Base-by-base conservation (phyloP, 2,888 invertebrate species). In the Erpobdella octoculata region DNA sequence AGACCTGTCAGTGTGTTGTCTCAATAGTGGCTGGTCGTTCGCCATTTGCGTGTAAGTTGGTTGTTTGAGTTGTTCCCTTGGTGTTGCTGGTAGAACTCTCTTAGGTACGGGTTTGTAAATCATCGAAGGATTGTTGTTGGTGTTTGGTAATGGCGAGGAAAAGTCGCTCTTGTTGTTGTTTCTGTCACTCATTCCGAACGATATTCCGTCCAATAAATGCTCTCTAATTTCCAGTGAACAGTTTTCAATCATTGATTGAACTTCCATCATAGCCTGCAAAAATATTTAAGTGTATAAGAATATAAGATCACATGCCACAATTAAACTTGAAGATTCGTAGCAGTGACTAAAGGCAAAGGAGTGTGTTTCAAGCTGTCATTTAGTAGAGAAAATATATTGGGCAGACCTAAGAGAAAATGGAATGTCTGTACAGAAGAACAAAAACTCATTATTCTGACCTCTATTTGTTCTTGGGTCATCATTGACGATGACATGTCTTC, bases 11-110 rank as follows among this genome's bases (percentile, higher is more conserved):
- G n/a, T n/a, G n/a, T n/a, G n/a, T n/a, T n/a, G n/a, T n/a, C n/a
- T n/a, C n/a, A n/a, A n/a, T n/a, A n/a, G n/a, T n/a, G n/a, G n/a
- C n/a, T n/a, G n/a, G n/a, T n/a, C n/a, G n/a, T n/a, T n/a, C n/a
- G n/a, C n/a, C n/a, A n/a, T n/a, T n/a, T n/a, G n/a, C n/a, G n/a
- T n/a, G n/a, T n/a, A n/a, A n/a, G n/a, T n/a, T n/a, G n/a, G n/a
- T n/a, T n/a, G n/a, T 53, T 53, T n/a, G 53, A 53, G n/a, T 53
- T 53, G 18, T 53, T 31, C 35, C 35, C 62, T 33, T 9, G 62
- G 62, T 33, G 62, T 62, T 6, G 62, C 62, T 12, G 62, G 62
- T 4, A 62, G 62, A n/a, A 35, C 62, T 31, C 62, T 62, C 35
- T 62, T 62, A 8, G 18, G 53, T 53, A 6, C 53, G 53, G 8